Evolutionary conservation across 2,113 vertebrate species (phyloP), one percentile per base, ranked within the genome.

Genomic region (Nesogale talazaci): DNA sequence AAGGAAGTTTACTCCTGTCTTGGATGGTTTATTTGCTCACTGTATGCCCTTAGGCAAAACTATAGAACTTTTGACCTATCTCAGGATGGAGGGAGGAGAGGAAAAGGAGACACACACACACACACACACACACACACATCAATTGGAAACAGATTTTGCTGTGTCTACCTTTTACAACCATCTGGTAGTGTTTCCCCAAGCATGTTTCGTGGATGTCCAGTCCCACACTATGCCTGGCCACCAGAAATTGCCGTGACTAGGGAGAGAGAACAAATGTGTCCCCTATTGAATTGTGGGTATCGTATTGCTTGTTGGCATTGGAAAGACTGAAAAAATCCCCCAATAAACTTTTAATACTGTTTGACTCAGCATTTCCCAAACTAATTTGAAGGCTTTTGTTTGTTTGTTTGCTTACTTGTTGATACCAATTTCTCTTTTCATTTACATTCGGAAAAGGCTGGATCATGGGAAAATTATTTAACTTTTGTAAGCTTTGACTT

Each of bases 81-180:
- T 85, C 85, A 78, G 63, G 81, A 79, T 4, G 52, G 56, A 23
- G 38, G 67, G 27, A 76, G 12, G n/a, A 82, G 22, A 83, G 56
- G 27, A 78, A 80, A 52, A 91, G 67, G 46, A 42, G 42, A 67
- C n/a, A 46, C 67, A 5, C 34, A 69, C 3, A 29, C 31, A 75
- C 77, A 36, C n/a, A n/a, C n/a, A n/a, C n/a, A 46, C 67, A 5
- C 34, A 69, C 3, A 29, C 31, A 75, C 77, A 36, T 76, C 91
- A 88, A 82, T 36, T 94, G 69, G 56, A 40, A 91, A 70, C 82
- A 94, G 72, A 23, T 79, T 90, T 94, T 77, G 57, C 78, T 84
- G 23, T 79, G 57, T 89, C 82, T 77, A 70, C 63, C 72, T 88
- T 86, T 82, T 77, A 34, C 81, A 69, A 76, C 63, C 40, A 52